Evolutionary conservation across 2,113 vertebrate species (phyloP).

Genomic region (Entomyzon cyanotis): DNA sequence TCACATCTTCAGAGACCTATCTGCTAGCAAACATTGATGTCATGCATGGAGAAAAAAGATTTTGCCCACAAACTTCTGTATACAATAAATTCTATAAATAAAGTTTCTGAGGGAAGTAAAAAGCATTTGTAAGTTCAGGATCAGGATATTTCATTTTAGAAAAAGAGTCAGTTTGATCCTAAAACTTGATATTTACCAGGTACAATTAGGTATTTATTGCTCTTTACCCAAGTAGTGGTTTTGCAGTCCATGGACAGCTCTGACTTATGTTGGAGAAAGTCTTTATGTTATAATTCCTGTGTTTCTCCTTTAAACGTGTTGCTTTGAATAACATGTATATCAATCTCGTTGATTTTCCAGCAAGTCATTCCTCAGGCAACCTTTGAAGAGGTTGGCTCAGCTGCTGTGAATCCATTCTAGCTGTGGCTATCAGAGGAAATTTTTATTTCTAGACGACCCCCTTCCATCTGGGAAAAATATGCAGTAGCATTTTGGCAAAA

Average conservation of each 20-base stretch:
- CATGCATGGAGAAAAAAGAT: background rate
- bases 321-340: background rate
- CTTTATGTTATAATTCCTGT: background rate
- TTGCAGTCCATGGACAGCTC: background rate
- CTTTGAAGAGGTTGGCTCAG: background rate
- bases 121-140: background rate
- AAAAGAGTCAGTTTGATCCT: background rate
- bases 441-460: background rate
- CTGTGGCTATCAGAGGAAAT: background rate
- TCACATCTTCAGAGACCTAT: background rate
- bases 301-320: background rate
- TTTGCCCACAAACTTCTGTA: background rate
- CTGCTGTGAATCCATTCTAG: background rate
- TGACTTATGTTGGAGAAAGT: background rate
- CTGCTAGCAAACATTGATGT: background rate
- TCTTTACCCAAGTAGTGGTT: background rate
- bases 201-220: background rate
- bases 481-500: background rate
- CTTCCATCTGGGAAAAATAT: background rate
- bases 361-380: background rate
- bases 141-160: background rate
- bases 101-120: background rate
- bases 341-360: background rate
- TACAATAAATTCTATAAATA: background rate
- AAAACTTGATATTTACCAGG: background rate